Evolutionary conservation across 2,113 vertebrate genomes (phyloP).

Genomic region (Channa maculata): DNA sequence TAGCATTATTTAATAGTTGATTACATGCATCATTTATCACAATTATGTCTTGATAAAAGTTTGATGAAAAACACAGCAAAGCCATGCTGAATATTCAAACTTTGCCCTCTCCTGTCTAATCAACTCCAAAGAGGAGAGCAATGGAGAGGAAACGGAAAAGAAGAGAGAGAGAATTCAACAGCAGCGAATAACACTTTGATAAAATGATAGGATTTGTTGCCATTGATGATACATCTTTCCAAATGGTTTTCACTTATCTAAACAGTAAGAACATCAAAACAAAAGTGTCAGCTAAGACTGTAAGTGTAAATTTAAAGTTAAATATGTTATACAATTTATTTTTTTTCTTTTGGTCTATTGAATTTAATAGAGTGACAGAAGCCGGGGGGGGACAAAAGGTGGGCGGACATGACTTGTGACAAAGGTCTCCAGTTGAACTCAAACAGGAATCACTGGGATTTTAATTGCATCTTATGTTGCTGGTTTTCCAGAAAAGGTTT

Average conservation of each 20-base stretch:
- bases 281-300: not conserved
- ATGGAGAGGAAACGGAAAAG: constrained; percentile 27
- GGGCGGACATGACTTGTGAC: not conserved
- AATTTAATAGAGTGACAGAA: constrained; percentile 3
- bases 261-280: too few relatives aligned
- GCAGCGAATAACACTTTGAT: constrained; percentile 39
- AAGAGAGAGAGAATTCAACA: constrained; percentile 22
- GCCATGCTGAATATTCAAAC: constrained; percentile 81
- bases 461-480: constrained; percentile 11
- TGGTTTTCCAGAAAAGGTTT: constrained; percentile 19
- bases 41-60: constrained; percentile 87
- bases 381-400: constrained; percentile 1
- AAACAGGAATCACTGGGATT: constrained; percentile 9
- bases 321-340: not conserved
- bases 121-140: constrained; percentile 58
- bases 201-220: constrained; percentile 8
- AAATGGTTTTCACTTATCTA: too few relatives aligned
- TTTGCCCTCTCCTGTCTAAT: constrained; percentile 81
- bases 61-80: constrained; percentile 83
- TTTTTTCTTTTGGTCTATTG: too few relatives aligned
- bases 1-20: constrained; percentile 84
- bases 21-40: constrained; percentile 88
- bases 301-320: not conserved
- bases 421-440: constrained; percentile 11
- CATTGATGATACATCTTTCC: too few relatives aligned